Conservation (phyloP, 2,888 invertebrate genomes). For the Caenorhabditis sinica region DNA sequence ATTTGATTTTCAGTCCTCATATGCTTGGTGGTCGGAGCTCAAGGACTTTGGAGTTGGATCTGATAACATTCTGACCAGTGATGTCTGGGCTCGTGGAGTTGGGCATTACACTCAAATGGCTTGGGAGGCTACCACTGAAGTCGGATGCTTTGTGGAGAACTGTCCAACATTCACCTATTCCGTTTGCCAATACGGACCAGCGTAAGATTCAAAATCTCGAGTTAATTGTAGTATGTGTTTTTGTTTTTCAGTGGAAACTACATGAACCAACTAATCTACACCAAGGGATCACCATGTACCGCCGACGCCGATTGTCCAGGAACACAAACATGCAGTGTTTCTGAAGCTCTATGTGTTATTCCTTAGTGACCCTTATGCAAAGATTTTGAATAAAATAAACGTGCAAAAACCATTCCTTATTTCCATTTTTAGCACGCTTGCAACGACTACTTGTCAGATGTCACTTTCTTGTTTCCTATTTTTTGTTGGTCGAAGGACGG, state of each 20-base stretch:
- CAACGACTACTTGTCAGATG: slow-evolving; percentile 30
- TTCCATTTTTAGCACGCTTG: background rate
- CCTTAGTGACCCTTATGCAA: slow-evolving; percentile 52
- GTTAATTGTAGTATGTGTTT: background rate
- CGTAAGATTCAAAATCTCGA: slow-evolving; percentile 38
- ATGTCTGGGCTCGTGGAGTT: slow-evolving; percentile 44
- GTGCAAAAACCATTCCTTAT: slow-evolving; percentile 38
- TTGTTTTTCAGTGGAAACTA: slow-evolving; percentile 67
- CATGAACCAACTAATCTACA: slow-evolving; percentile 65
- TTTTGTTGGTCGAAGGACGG: slow-evolving; percentile 8
- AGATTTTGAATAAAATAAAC: slow-evolving; percentile 58
- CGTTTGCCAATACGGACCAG: slow-evolving; percentile 68
- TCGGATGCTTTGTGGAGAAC: slow-evolving; percentile 66
- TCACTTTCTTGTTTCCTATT: slow-evolving; percentile 24
- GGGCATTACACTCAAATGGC: slow-evolving; percentile 75
- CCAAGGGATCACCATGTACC: slow-evolving; percentile 61
- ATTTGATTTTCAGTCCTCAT: slow-evolving; percentile 53
- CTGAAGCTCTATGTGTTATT: slow-evolving; percentile 62
- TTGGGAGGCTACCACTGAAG: slow-evolving; percentile 66
- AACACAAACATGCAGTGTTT: slow-evolving; percentile 59
- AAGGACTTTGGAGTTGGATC: slow-evolving; percentile 69
- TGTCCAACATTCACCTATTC: slow-evolving; percentile 66
- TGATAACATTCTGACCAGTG: slow-evolving; percentile 57
- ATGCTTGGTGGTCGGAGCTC: slow-evolving; percentile 72
- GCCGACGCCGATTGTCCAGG: slow-evolving; percentile 61